Evolutionary conservation across 1,140 invertebrate genomes (phyloP).

Genomic region (Galendromus occidentalis): DNA sequence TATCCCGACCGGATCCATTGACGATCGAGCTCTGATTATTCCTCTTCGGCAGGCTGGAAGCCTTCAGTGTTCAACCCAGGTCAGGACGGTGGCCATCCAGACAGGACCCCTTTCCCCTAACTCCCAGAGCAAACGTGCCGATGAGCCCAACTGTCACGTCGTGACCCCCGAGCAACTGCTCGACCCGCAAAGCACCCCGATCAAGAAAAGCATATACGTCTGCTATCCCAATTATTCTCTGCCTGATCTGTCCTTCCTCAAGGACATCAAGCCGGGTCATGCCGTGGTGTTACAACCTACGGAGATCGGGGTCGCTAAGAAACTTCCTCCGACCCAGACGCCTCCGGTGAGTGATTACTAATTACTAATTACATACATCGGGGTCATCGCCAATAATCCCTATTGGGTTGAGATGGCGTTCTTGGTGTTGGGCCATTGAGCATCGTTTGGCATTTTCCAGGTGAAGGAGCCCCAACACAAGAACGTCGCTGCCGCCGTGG

Average conservation of each 20-base stretch:
- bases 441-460: no score
- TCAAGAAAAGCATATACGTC: constrained; percentile 47
- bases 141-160: constrained; percentile 19
- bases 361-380: no score
- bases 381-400: no score
- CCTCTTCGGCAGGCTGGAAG: not conserved
- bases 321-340: not conserved
- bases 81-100: constrained; percentile 12
- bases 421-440: no score
- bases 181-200: constrained; percentile 14
- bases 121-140: constrained; percentile 15
- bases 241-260: constrained; percentile 63
- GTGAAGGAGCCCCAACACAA: not conserved
- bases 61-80: constrained; percentile 11
- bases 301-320: constrained; percentile 7
- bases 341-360: not conserved
- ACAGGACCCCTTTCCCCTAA: constrained; percentile 14
- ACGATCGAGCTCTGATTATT: no score
- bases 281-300: constrained; percentile 17
- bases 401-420: no score
- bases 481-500: not conserved
- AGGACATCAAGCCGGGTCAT: constrained; percentile 24
- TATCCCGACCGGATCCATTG: no score
- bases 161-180: constrained; percentile 14
- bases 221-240: constrained; percentile 77